These are phyloP conservation scores for Eucera pruinosa DNA, from an alignment of 2,888 invertebrate genomes.

Conservation along the genomic window DNA sequence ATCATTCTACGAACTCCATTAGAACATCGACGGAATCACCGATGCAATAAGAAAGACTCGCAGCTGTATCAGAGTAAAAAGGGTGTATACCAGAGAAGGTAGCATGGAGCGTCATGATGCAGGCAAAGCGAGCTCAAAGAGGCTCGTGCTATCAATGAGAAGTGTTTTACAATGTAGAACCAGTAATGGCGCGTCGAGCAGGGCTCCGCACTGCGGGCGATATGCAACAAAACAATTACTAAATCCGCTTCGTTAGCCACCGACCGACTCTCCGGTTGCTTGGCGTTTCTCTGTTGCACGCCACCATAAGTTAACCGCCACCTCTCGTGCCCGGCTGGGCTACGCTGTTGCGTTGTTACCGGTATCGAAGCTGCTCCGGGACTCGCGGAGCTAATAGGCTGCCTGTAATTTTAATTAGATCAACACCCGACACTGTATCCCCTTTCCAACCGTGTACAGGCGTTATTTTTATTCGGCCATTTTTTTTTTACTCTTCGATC, in stretches of 20 bases:
- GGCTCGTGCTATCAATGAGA: constrained; percentile 73
- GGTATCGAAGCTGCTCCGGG: constrained; percentile 57
- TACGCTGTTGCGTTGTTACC: constrained; percentile 52
- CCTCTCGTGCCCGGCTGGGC: constrained; percentile 42
- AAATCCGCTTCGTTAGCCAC: constrained; percentile 73
- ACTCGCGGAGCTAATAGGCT: constrained; percentile 64
- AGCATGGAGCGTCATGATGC: constrained; percentile 42
- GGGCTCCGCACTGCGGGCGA: constrained; percentile 56
- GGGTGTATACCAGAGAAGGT: constrained; percentile 26
- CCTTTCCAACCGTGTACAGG: constrained; percentile 48
- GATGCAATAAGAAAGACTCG: constrained; percentile 3
- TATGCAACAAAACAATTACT: constrained; percentile 76
- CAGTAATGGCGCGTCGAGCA: constrained; percentile 69
- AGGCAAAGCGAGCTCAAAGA: constrained; percentile 37
- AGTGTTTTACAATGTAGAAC: constrained; percentile 77
- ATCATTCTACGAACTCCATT: constrained; percentile 11
- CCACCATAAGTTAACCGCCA: constrained; percentile 64
- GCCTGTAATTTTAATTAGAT: constrained; percentile 70
- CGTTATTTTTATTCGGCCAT: constrained; percentile 29
- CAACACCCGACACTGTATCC: constrained; percentile 65
- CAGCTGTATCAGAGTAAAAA: constrained; percentile 20
- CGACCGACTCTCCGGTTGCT: constrained; percentile 30
- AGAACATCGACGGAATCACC: constrained; percentile 18
- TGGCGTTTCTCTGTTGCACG: constrained; percentile 55
- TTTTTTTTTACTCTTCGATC: too few relatives aligned